phyloP scores from a whole-genome alignment of 2,888 invertebrate species.

The Scaptomyza reducta region DNA sequence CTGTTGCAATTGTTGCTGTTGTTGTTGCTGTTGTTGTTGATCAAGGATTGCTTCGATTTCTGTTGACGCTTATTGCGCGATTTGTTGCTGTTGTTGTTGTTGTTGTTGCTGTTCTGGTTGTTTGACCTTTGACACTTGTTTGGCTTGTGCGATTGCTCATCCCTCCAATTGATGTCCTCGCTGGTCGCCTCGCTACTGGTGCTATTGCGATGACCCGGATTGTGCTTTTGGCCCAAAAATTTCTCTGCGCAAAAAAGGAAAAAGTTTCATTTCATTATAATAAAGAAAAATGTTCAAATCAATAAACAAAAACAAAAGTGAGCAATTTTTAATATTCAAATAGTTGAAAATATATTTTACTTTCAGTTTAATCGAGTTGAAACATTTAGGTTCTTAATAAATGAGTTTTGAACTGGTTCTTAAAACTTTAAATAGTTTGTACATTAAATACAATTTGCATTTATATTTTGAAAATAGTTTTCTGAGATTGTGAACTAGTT shows the following conservation, averaged over 20 bases:
- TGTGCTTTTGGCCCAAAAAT: conserved; percentile 74
- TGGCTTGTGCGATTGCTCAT: conserved; percentile 69
- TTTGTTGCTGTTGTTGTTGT: conserved; percentile 29
- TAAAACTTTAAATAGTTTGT: too few species aligned
- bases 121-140: conserved; percentile 22
- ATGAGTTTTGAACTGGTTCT: too few species aligned
- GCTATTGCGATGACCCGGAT: conserved; percentile 79
- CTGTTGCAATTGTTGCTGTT: background rate
- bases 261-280: background rate
- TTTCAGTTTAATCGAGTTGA: too few species aligned
- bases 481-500: too few species aligned
- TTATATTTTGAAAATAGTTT: too few species aligned
- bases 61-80: conserved; percentile 61
- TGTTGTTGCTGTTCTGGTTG: conserved; percentile 15
- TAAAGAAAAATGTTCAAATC: background rate
- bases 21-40: background rate
- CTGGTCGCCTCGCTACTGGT: conserved; percentile 77
- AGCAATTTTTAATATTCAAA: too few species aligned
- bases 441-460: too few species aligned
- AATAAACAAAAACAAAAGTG: too few species aligned
- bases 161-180: conserved; percentile 78
- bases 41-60: conserved; percentile 29
- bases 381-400: too few species aligned
- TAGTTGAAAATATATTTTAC: too few species aligned
- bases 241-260: conserved; percentile 46